Evolutionary conservation across 2,797 vertebrate genomes (phyloP), one percentile per base, ranked within the genome.

Genomic region (Enteromius treurensis): DNA sequence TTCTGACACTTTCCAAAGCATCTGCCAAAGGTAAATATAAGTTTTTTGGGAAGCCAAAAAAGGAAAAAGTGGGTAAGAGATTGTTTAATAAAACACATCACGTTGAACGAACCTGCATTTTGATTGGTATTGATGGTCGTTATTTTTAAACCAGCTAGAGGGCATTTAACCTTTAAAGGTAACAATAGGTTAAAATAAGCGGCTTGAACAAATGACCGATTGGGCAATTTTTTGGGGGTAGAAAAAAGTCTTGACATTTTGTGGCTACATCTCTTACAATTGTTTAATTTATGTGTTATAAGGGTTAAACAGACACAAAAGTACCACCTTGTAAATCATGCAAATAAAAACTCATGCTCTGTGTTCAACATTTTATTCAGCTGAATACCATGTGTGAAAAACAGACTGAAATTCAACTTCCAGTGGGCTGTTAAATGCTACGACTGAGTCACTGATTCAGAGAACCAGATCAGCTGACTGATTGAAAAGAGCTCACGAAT

Each of bases 371-470:
- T 32, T 37, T 77, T 77, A 17, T 32, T 21, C 13, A 40, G n/a
- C 37, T 37, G n/a, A 78, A 23, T 26, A 77, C 34, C 37, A 64
- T 26, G 69, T 49, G 69, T 26, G 69, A 73, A 47, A 73, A 32
- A 49, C 69, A 73, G 69, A 73, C 69, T 32, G 69, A 73, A 73
- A 47, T 73, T 45, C 26, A 15, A 14, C 68, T n/a, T 42, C 11
- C 23, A 45, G 69, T 71, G 42, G 42, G 69, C 45, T 47, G 69
- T 45, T 71, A 26, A 49, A 49, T 47, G 42, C 23, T 71, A 47
- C 21, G 14, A 47, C 23, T 71, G 69, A 71, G 69, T 71, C 69
- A 47, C 40, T 29, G 60, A 62, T 14, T 64, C 60, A 26, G 69
- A 49, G 69, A 73, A 29, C 3, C 9, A 45, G 68, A 70, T 70